phyloP scores from a whole-genome alignment of 92 coral and sea anemone species.

The Umimayanthus chanpuru region DNA sequence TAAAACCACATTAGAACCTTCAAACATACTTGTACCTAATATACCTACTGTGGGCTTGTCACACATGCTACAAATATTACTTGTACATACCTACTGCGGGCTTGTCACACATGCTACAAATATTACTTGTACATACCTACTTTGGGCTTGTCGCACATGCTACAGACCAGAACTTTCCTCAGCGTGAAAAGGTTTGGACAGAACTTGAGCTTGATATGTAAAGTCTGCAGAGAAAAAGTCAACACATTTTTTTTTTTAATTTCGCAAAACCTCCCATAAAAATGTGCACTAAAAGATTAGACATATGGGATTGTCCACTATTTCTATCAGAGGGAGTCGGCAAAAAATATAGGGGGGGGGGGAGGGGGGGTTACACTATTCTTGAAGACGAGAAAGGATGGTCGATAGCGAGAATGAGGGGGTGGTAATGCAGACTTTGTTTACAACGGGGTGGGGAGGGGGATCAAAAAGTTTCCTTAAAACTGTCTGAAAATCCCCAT shows the following conservation, averaged over 20 bases:
- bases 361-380: too few species aligned
- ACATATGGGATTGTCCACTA: background rate
- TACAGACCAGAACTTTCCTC: slow-evolving; percentile 24
- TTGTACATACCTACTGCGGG: background rate
- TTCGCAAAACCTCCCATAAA: background rate
- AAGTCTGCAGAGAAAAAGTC: background rate
- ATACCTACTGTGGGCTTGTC: slow-evolving; percentile 4
- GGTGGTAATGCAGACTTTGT: too few species aligned
- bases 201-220: slow-evolving; percentile 11
- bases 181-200: slow-evolving; percentile 30
- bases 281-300: too few species aligned
- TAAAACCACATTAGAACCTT: too few species aligned
- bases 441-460: too few species aligned
- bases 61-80: slow-evolving; percentile 14
- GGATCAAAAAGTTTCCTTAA: too few species aligned
- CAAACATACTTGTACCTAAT: background rate
- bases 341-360: too few species aligned
- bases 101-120: slow-evolving; percentile 29
- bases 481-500: too few species aligned
- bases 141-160: slow-evolving; percentile 24
- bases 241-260: background rate
- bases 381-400: too few species aligned
- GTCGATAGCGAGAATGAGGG: too few species aligned
- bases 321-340: background rate
- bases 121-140: background rate